Evolutionary conservation across 2,888 invertebrate species (phyloP).

Genomic region (Eucriotettix oculatus): DNA sequence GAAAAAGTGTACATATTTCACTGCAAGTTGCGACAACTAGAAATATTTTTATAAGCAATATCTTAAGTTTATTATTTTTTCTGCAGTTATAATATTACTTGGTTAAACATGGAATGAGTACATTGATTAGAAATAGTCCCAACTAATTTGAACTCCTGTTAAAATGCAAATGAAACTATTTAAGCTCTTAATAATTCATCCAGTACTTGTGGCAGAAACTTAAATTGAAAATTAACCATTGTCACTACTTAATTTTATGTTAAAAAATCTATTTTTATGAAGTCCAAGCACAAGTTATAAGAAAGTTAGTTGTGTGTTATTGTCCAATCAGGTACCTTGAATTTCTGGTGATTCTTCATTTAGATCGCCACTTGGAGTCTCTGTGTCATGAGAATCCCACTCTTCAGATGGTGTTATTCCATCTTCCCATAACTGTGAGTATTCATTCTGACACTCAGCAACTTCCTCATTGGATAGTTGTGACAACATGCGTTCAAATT

Average conservation of each 20-base stretch:
- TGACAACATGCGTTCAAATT: slow-evolving; percentile 30
- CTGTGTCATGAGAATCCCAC: slow-evolving; percentile 11
- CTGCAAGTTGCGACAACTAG: too few relatives aligned
- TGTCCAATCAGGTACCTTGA: slow-evolving; percentile 7
- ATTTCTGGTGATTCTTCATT: slow-evolving; percentile 27
- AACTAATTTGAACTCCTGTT: too few relatives aligned
- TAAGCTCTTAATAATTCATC: too few relatives aligned
- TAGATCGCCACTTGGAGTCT: slow-evolving; percentile 12
- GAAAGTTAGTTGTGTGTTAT: background rate
- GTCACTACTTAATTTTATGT: background rate
- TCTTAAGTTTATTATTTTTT: too few relatives aligned
- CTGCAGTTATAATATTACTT: too few relatives aligned
- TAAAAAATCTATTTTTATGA: background rate
- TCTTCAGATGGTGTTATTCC: slow-evolving; percentile 14
- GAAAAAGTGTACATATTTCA: too few relatives aligned
- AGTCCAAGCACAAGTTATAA: background rate
- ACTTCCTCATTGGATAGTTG: slow-evolving; percentile 34
- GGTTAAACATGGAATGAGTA: too few relatives aligned
- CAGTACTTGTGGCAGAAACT: background rate
- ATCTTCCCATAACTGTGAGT: slow-evolving; percentile 30
- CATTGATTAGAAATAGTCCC: too few relatives aligned
- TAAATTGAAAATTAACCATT: background rate
- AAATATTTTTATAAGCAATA: too few relatives aligned
- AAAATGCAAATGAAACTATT: too few relatives aligned
- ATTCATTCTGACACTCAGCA: slow-evolving; percentile 30